Conservation (phyloP, 2,888 invertebrate genomes). For the Ecdyonurus torrentis region DNA sequence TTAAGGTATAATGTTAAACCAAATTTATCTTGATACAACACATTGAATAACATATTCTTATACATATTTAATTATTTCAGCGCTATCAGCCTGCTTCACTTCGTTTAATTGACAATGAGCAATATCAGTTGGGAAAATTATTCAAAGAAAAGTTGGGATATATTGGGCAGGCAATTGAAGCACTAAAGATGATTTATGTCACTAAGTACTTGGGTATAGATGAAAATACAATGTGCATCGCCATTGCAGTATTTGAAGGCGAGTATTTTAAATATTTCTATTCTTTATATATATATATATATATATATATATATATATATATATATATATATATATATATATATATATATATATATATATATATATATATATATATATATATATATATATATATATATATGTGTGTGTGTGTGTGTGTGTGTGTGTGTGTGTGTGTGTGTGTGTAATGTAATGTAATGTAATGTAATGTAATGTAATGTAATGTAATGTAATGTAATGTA, state of each 20-base stretch:
- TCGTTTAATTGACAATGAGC: constrained; percentile 41
- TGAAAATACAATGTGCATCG: constrained; percentile 32
- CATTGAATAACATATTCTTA: not conserved
- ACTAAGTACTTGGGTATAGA: constrained; percentile 35
- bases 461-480: too few species aligned
- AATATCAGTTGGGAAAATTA: constrained; percentile 34
- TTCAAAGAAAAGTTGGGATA: constrained; percentile 19
- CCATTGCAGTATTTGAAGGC: constrained; percentile 41
- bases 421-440: too few species aligned
- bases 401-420: too few species aligned
- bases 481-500: too few species aligned
- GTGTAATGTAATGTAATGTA: too few species aligned
- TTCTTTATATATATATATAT: not conserved
- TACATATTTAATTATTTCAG: constrained; percentile 17
- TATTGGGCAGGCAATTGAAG: constrained; percentile 27
- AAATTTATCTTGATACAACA: too few species aligned
- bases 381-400: too few species aligned
- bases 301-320: not conserved
- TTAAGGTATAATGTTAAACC: constrained; percentile 22
- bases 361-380: too few species aligned
- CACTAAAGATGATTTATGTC: constrained; percentile 34
- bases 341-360: too few species aligned
- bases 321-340: too few species aligned
- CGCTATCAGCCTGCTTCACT: constrained; percentile 41
- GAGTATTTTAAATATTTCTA: constrained; percentile 7